phyloP scores from a whole-genome alignment of 2,888 invertebrate genomes.

The Cyrtodaria siliqua region DNA sequence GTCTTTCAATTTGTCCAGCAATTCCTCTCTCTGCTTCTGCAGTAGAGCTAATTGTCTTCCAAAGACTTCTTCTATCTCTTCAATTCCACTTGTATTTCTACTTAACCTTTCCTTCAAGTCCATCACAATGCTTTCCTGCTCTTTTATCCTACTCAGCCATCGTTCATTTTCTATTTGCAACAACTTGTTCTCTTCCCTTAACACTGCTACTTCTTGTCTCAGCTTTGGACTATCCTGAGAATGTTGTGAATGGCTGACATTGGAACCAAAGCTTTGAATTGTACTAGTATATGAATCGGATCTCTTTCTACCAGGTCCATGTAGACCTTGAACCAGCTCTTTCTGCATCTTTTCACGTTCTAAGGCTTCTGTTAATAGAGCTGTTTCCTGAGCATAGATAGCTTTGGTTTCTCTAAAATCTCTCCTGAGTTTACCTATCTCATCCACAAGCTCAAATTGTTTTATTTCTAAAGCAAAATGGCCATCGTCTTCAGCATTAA shows the following conservation, averaged over 20 bases:
- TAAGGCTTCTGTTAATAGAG: conserved; percentile 75
- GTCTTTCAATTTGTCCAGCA: conserved; percentile 72
- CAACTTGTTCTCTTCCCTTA: conserved; percentile 75
- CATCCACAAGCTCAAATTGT: conserved; percentile 77
- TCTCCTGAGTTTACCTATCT: conserved; percentile 71
- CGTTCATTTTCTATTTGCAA: conserved; percentile 75
- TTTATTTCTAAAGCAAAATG: conserved; percentile 69
- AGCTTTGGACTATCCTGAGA: conserved; percentile 62
- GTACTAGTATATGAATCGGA: conserved; percentile 30
- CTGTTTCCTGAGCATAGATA: conserved; percentile 77
- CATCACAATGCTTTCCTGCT: conserved; percentile 78
- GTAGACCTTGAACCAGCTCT: conserved; percentile 21
- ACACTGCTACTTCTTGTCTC: conserved; percentile 69
- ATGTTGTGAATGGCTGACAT: conserved; percentile 41
- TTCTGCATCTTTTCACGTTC: conserved; percentile 68
- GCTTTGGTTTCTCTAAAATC: conserved; percentile 77
- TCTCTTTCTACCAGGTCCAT: conserved; percentile 11
- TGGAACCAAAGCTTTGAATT: conserved; percentile 22
- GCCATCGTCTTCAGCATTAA: conserved; percentile 63
- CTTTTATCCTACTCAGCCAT: conserved; percentile 70
- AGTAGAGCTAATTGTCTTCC: conserved; percentile 76
- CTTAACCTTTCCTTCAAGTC: conserved; percentile 70
- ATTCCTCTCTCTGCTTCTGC: conserved; percentile 78
- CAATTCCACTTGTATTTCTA: conserved; percentile 51
- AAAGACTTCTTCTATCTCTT: conserved; percentile 70